phyloP scores from a whole-genome alignment of 2,797 vertebrate genomes.

The Columba guinea region DNA sequence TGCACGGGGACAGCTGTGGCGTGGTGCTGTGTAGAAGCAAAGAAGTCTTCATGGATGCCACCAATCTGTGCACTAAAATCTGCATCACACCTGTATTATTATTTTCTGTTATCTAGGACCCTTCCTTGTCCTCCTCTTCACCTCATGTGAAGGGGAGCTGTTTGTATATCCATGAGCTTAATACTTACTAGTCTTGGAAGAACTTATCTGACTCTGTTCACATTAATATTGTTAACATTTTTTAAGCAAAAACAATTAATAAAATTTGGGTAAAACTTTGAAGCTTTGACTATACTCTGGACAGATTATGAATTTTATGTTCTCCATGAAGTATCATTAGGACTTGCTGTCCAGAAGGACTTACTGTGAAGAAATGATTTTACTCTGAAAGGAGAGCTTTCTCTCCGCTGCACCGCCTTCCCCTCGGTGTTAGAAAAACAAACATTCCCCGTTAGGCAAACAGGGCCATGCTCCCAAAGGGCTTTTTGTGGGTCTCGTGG shows the following conservation, averaged over 20 bases:
- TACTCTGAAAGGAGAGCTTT: background rate
- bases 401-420: background rate
- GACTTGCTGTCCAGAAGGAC: background rate
- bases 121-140: background rate
- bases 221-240: background rate
- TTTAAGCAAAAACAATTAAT: background rate
- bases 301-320: background rate
- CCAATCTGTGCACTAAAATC: background rate
- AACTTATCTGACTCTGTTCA: background rate
- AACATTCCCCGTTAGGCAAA: background rate
- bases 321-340: background rate
- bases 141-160: background rate
- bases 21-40: background rate
- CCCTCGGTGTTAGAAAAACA: background rate
- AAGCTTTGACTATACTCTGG: background rate
- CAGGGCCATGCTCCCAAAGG: background rate
- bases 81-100: background rate
- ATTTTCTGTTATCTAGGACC: background rate
- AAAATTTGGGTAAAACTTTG: constrained; percentile 3
- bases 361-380: background rate
- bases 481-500: background rate
- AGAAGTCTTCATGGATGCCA: background rate
- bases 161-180: background rate
- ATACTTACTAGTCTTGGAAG: background rate
- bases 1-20: background rate